Conservation (phyloP, 2,113 vertebrate species). For the Tetraodon nigroviridis region DNA sequence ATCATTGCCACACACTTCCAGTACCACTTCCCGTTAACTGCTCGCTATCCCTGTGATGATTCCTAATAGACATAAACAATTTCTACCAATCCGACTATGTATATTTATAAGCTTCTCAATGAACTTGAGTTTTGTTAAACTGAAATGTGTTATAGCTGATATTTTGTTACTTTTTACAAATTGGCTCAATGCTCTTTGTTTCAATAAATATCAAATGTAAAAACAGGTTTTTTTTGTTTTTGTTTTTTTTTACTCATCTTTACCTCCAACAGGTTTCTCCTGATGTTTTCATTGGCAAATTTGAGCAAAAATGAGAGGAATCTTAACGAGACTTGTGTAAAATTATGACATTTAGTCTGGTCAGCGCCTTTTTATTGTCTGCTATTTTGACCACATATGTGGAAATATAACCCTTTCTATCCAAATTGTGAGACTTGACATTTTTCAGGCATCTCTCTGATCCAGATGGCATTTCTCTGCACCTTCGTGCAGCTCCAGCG, state of each 20-base stretch:
- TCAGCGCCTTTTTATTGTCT: no score
- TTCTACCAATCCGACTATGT: conserved; percentile 67
- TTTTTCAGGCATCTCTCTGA: neutral
- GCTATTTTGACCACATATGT: no score
- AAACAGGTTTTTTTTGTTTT: no score
- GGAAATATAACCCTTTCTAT: no score
- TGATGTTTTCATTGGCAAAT: no score
- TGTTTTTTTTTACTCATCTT: no score
- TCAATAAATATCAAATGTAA: conserved; percentile 78
- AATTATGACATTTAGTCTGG: no score
- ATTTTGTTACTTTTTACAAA: conserved; percentile 74
- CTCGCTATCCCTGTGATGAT: conserved; percentile 66
- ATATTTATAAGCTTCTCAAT: conserved; percentile 77
- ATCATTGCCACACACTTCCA: conserved; percentile 30
- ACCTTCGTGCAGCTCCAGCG: conserved; percentile 18
- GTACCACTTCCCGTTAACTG: conserved; percentile 61
- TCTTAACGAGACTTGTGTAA: no score
- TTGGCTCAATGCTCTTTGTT: conserved; percentile 73
- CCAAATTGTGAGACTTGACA: no score
- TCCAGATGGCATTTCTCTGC: conserved; percentile 6
- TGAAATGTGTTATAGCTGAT: conserved; percentile 67
- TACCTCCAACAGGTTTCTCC: no score
- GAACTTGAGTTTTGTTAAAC: conserved; percentile 71
- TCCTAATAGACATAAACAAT: conserved; percentile 42
- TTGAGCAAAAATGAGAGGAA: no score